These are phyloP conservation scores for Drosophila trichaetosa DNA, from an alignment of 2,888 invertebrate species.

Conservation along the genomic window DNA sequence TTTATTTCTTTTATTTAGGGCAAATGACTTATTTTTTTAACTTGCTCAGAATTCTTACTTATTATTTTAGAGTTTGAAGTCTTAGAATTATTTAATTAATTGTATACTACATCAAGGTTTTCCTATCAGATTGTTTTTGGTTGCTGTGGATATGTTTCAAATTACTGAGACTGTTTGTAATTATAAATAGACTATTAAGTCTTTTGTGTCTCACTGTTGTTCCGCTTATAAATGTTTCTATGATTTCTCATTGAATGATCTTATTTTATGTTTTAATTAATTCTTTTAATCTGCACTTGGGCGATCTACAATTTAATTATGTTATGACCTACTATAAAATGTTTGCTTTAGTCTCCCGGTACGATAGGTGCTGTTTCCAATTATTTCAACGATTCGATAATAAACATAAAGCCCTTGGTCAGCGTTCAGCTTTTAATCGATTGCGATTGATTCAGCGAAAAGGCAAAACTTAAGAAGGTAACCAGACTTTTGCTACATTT, in stretches of 20 bases:
- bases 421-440: constrained; percentile 52
- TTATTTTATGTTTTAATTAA: constrained; percentile 26
- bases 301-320: background rate
- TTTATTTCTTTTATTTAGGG: constrained; percentile 1
- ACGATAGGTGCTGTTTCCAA: constrained; percentile 52
- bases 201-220: background rate
- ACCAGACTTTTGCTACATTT: constrained; percentile 32
- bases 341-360: background rate
- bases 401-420: constrained; percentile 56
- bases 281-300: constrained; percentile 6
- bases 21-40: constrained; percentile 13
- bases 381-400: constrained; percentile 50
- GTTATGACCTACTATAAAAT: background rate
- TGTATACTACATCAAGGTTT: background rate
- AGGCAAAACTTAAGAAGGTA: constrained; percentile 16
- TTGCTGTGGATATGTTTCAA: background rate
- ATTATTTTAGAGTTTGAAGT: background rate
- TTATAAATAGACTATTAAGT: background rate
- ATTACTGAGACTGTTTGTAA: background rate
- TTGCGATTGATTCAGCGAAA: constrained; percentile 50
- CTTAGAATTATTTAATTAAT: background rate
- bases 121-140: background rate
- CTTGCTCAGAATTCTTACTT: background rate
- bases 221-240: background rate
- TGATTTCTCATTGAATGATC: background rate